Conservation (phyloP, 2,797 vertebrate species). For the Clamator glandarius region DNA sequence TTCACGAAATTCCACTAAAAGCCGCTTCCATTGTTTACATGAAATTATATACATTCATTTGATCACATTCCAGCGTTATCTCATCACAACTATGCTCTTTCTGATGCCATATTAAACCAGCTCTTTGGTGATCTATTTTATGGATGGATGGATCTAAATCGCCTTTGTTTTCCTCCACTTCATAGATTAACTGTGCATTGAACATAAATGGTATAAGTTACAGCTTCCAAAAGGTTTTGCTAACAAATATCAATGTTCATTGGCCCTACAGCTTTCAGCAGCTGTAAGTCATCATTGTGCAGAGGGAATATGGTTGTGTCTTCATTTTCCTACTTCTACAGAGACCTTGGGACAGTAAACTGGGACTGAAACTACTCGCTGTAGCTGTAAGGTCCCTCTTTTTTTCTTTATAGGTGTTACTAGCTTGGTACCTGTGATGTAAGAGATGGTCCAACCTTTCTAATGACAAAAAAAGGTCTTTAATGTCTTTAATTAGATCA, state of each 20-base stretch:
- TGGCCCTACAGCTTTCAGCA: neutral
- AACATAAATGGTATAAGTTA: constrained; percentile 31
- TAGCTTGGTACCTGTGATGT: neutral
- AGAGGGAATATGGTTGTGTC: neutral
- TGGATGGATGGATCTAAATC: constrained; percentile 15
- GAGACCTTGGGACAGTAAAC: neutral
- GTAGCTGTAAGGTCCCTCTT: neutral
- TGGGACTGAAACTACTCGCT: neutral
- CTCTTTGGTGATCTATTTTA: constrained; percentile 42
- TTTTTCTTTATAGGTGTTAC: neutral
- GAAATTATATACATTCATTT: constrained; percentile 17
- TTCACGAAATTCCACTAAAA: neutral
- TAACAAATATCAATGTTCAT: neutral
- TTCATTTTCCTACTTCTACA: neutral
- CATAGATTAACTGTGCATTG: constrained; percentile 10
- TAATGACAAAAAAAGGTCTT: neutral
- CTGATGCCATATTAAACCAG: constrained; percentile 3
- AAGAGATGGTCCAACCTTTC: neutral
- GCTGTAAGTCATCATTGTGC: neutral
- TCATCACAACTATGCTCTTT: neutral
- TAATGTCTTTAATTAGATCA: neutral
- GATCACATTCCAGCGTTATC: constrained; percentile 12
- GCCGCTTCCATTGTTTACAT: neutral
- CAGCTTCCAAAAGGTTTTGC: neutral
- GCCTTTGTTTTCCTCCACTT: neutral